Evolutionary conservation across 2,888 invertebrate species (phyloP), one percentile per base, ranked within the genome.

Genomic region (Gymnosoma rotundatum): DNA sequence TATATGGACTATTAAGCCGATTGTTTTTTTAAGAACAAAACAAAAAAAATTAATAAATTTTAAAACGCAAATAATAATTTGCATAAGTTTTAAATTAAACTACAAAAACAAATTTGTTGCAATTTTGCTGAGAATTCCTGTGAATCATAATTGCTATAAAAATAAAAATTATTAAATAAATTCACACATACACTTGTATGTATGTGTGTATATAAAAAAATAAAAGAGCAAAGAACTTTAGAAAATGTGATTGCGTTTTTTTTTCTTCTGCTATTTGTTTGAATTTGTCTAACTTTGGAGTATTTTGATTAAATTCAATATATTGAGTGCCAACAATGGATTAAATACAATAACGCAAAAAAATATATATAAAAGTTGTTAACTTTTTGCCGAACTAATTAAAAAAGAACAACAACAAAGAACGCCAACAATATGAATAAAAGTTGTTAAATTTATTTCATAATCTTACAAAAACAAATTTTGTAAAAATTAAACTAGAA

Each of bases 181-280:
- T 56, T n/a, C 18, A 60, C 36, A 32, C 32, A 58, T 8, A 6
- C 12, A n/a, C 16, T 63, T 42, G 6, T 48, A 32, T 32, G 32
- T 5, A 32, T 32, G 8, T 32, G 32, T 32, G 32, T 32, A 52
- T 38, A 58, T 14, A 66, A 58, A 25, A 50, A 78, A 48, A 16
- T 14, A 38, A 78, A 84, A 82, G 85, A 66, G 81, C 85, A 82
- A 82, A 85, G 82, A 85, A 82, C 82, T 82, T 67, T 83, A 79
- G 72, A 67, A 79, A 82, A 85, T 82, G 79, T 85, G 79, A 85
- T 63, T 78, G 74, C 78, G 72, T 52, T 72, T 78, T 81, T 20
- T 32, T 4, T 48, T 48, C n/a, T n/a, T 60, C 42, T n/a, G 10
- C 25, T 36, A 74, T 21, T 74, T 54, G 12, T n/a, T 32, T 48